These are phyloP conservation scores for Phalacrocorax carbo DNA, from an alignment of 2,113 vertebrate genomes.

Conservation along the genomic window DNA sequence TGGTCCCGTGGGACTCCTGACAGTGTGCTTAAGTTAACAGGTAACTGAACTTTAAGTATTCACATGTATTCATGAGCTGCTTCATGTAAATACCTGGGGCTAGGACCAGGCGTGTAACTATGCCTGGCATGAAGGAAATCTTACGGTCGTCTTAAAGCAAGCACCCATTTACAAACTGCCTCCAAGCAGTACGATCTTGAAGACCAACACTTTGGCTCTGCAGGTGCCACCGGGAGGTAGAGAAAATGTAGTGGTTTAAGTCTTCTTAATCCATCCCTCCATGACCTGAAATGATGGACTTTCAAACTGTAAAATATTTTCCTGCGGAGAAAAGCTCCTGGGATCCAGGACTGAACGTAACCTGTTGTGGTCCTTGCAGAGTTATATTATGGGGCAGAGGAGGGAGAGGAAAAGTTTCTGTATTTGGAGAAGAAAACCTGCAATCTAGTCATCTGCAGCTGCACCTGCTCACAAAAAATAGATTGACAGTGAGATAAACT, in stretches of 20 bases:
- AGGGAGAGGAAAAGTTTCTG: not conserved
- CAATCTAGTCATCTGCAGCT: not conserved
- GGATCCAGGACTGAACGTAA: not conserved
- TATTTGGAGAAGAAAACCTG: not conserved
- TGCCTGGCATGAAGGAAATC: not conserved
- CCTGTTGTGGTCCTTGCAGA: not conserved
- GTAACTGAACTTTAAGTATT: not conserved
- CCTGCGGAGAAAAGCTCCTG: not conserved
- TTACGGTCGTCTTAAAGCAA: not conserved
- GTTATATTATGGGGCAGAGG: not conserved
- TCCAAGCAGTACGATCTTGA: accelerated
- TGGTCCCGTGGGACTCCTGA: not conserved
- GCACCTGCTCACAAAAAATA: not conserved
- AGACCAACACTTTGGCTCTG: not conserved
- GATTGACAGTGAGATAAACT: not conserved
- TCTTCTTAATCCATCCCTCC: not conserved
- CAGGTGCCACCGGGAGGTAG: not conserved
- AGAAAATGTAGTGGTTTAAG: not conserved
- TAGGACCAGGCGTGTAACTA: not conserved
- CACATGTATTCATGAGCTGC: not conserved
- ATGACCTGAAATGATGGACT: not conserved
- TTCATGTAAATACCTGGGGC: not conserved
- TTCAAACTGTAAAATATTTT: not conserved
- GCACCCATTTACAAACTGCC: not conserved
- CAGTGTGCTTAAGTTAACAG: not conserved